Conservation (phyloP, 2,113 vertebrate species). For the Potamarius usumacintae region DNA sequence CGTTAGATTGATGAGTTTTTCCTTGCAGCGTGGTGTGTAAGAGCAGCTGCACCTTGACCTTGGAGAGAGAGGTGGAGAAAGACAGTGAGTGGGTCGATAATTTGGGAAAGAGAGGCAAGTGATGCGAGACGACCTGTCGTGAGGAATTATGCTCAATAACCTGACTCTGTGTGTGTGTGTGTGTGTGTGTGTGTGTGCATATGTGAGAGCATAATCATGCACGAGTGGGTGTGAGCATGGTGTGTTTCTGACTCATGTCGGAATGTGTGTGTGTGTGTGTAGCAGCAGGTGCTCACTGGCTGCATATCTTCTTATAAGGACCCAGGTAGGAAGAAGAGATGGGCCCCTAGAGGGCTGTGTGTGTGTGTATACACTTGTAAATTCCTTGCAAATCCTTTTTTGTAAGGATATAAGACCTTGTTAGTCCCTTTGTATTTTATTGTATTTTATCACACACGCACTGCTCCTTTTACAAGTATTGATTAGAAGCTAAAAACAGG, state of each 20-base stretch:
- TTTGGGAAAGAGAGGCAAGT: not conserved
- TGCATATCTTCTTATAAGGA: slow-evolving; percentile 21
- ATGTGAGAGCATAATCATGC: not conserved
- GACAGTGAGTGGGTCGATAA: not conserved
- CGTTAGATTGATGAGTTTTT: not conserved
- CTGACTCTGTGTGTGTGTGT: not conserved
- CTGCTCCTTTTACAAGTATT: not conserved
- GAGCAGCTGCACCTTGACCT: slow-evolving; percentile 11
- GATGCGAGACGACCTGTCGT: slow-evolving; percentile 34
- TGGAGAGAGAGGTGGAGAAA: not conserved
- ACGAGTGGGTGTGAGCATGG: not conserved
- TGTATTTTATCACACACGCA: not conserved
- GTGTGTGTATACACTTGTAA: slow-evolving; percentile 22
- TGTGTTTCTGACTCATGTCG: not conserved
- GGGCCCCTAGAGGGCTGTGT: slow-evolving; percentile 4
- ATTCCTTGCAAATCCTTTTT: not conserved
- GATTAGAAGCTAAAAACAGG: not conserved
- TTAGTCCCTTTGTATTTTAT: not conserved
- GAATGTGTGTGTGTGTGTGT: slow-evolving; percentile 30
- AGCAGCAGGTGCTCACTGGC: slow-evolving; percentile 28
- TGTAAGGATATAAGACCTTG: not conserved
- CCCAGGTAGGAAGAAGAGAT: slow-evolving; percentile 31
- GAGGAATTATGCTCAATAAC: slow-evolving; percentile 15
- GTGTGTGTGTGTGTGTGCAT: not conserved
- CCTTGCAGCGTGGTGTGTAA: not conserved